Percentiles rank a stretch among this genome's conserved stretches.
phyloP scores from a whole-genome alignment of 37 sponge, comb jelly and placozoan genomes.

The Spongilla lacustris region DNA sequence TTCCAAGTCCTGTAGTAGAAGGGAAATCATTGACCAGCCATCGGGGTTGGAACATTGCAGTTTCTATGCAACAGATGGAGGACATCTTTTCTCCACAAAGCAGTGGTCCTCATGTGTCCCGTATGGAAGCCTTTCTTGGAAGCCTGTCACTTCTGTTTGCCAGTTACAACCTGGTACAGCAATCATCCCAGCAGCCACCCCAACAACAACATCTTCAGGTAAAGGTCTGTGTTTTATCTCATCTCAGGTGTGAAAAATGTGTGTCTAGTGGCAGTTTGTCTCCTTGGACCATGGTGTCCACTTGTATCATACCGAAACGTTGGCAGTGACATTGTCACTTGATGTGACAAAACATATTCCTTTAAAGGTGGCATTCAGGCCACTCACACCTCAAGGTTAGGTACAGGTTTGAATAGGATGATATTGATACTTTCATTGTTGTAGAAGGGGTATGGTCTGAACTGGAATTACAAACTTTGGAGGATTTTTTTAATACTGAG shows the following conservation, averaged over 20 bases:
- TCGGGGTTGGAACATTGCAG: conserved; percentile 16
- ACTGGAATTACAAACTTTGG: conserved; percentile 49
- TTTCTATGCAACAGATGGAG: conserved; percentile 29
- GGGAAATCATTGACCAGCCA: not conserved
- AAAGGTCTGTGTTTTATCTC: not conserved
- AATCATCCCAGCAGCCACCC: conserved; percentile 3
- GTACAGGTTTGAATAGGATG: not conserved
- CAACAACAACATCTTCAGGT: conserved; percentile 9
- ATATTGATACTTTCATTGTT: not conserved
- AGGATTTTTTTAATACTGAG: conserved; percentile 62
- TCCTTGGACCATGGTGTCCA: conserved; percentile 55
- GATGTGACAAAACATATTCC: conserved; percentile 10
- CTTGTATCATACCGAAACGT: conserved; percentile 46
- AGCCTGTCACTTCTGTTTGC: conserved; percentile 50
- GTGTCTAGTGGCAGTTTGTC: conserved; percentile 6
- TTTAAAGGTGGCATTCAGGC: conserved; percentile 24
- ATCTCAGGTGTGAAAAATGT: not conserved
- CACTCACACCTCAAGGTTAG: conserved; percentile 1
- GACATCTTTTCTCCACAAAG: conserved; percentile 20
- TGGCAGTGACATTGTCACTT: conserved; percentile 31
- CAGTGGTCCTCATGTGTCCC: conserved; percentile 14
- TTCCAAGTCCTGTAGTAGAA: conserved; percentile 15
- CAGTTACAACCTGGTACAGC: conserved; percentile 30
- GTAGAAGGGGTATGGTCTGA: conserved; percentile 54
- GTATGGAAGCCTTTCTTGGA: conserved; percentile 59